Percentiles rank a stretch among this genome's conserved stretches.
These are phyloP conservation scores for Pseudomyrmex gracilis DNA, from an alignment of 1,140 invertebrate genomes.

Conservation along the genomic window DNA sequence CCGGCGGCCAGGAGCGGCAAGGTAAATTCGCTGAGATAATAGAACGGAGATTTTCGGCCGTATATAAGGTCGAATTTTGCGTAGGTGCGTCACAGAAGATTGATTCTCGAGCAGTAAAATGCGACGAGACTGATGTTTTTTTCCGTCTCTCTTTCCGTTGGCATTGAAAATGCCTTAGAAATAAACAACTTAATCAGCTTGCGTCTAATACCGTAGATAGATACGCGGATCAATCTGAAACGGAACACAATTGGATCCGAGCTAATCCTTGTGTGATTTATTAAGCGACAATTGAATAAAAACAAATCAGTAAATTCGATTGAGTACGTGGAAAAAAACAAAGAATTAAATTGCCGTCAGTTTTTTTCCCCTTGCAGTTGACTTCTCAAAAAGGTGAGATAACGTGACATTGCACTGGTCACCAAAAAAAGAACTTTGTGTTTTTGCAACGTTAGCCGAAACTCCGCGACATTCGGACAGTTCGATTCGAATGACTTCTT, in stretches of 20 bases:
- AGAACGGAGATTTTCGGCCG: not conserved
- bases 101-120: not conserved
- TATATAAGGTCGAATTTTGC: constrained; percentile 21
- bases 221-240: too few species aligned
- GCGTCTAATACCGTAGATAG: too few species aligned
- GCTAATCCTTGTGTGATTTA: not conserved
- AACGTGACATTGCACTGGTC: not conserved
- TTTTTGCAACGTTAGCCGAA: not conserved
- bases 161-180: not conserved
- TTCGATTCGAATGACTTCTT: not conserved
- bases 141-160: too few species aligned
- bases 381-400: not conserved
- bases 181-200: not conserved
- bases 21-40: constrained; percentile 87
- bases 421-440: not conserved
- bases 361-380: not conserved
- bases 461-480: not conserved
- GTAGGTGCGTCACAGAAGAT: not conserved
- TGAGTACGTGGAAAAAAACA: not conserved
- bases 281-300: not conserved
- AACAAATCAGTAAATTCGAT: not conserved
- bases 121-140: not conserved
- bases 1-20: constrained; percentile 94
- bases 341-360: not conserved
- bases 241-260: not conserved